These are phyloP conservation scores for Megalurothrips usitatus DNA, from an alignment of 2,888 invertebrate genomes.

Conservation along the genomic window DNA sequence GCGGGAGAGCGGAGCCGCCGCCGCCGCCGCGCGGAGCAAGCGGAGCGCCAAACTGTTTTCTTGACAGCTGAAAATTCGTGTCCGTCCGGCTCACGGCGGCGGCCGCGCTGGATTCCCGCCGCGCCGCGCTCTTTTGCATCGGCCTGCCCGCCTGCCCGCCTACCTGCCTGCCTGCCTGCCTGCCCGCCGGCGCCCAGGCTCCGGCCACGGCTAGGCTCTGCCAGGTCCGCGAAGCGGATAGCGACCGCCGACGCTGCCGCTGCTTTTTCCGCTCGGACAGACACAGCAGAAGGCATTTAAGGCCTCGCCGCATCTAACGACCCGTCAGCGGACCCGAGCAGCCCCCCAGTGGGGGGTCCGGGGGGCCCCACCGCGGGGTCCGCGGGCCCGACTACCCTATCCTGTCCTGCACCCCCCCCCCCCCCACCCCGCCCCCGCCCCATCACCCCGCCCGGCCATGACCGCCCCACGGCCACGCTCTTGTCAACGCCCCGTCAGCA, in stretches of 20 bases:
- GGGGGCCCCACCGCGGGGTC: background rate
- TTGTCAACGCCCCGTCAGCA: no score
- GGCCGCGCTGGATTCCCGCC: no score
- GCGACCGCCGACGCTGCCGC: no score
- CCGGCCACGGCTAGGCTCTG: background rate
- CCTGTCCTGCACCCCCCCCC: no score
- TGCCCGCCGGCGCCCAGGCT: background rate
- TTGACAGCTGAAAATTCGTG: slow-evolving; percentile 11
- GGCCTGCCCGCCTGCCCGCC: no score
- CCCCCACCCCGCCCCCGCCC: no score
- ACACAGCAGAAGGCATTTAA: background rate
- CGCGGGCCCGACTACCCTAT: background rate
- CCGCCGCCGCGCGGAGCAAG: background rate
- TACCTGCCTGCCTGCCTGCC: background rate
- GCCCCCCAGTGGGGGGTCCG: background rate
- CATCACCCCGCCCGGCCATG: no score
- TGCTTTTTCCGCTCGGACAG: slow-evolving; percentile 2
- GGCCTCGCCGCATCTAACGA: background rate
- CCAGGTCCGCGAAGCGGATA: no score
- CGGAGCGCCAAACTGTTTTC: background rate
- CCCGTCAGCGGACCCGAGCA: background rate
- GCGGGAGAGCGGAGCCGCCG: background rate
- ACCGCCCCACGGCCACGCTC: no score
- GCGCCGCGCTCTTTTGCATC: no score
- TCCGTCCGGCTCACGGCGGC: background rate